A percentile compares a stretch with the other conserved stretches of the same genome.
These are phyloP conservation scores for Chymomyza procnemis DNA, from an alignment of 2,888 invertebrate genomes.

Conservation along the genomic window DNA sequence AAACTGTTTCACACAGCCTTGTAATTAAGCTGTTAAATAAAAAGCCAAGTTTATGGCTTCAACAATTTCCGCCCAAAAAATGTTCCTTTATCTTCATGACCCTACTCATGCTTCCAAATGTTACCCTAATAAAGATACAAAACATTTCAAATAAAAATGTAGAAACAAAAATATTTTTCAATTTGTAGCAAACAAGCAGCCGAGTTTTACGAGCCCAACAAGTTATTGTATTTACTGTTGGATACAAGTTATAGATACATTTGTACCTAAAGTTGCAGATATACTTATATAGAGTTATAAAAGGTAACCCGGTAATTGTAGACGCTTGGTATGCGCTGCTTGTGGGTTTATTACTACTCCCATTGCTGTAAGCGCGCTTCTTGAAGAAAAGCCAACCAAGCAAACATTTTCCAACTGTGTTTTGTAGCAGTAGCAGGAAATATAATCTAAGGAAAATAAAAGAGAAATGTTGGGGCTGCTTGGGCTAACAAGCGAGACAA, in stretches of 20 bases:
- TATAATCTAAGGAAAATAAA: slow-evolving; percentile 22
- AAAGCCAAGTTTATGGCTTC: not conserved
- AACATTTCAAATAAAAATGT: not conserved
- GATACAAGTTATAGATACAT: not conserved
- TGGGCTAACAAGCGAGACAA: slow-evolving; percentile 62
- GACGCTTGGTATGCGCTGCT: slow-evolving; percentile 58
- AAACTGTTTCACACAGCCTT: no score
- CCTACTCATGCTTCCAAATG: not conserved
- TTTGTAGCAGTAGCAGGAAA: slow-evolving; percentile 27
- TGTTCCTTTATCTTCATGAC: not conserved
- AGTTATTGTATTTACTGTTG: not conserved
- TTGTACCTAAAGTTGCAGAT: not conserved
- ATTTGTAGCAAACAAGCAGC: slow-evolving; percentile 33
- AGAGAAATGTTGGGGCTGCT: slow-evolving; percentile 21
- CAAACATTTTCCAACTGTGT: slow-evolving; percentile 59
- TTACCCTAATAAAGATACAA: not conserved
- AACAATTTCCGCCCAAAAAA: not conserved
- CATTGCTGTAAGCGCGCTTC: slow-evolving; percentile 31
- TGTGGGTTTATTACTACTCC: slow-evolving; percentile 61
- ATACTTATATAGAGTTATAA: slow-evolving; percentile 2
- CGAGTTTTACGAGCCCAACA: not conserved
- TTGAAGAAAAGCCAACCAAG: slow-evolving; percentile 57
- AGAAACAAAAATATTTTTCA: slow-evolving; percentile 44
- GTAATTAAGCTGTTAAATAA: not conserved
- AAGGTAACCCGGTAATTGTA: slow-evolving; percentile 55